Evolutionary conservation across 2,797 vertebrate genomes (phyloP).

Genomic region (Macrochelys suwanniensis): DNA sequence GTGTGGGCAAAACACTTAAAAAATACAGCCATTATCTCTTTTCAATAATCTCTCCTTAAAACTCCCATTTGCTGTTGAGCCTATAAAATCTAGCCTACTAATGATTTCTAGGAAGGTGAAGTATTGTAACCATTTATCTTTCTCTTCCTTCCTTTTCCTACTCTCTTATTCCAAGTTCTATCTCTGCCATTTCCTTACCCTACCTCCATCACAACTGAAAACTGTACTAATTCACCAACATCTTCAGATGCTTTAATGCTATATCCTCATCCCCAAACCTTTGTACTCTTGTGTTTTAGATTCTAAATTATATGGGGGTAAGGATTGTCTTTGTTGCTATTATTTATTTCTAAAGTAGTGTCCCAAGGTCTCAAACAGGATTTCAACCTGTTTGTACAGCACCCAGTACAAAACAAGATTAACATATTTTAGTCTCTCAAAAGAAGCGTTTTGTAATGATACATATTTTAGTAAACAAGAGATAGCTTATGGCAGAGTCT

Average conservation of each 20-base stretch:
- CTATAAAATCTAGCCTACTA: too few species aligned
- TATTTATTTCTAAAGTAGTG: too few species aligned
- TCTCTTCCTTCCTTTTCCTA: too few species aligned
- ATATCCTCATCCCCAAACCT: not conserved
- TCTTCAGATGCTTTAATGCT: not conserved
- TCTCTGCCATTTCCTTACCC: not conserved
- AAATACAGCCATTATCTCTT: too few species aligned
- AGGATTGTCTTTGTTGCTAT: not conserved
- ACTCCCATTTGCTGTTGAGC: too few species aligned
- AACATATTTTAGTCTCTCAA: not conserved
- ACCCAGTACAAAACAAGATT: fast-evolving
- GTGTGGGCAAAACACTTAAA: too few species aligned
- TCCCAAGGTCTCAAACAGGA: too few species aligned
- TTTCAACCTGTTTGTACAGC: not conserved
- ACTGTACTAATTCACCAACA: not conserved
- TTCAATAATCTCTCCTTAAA: too few species aligned
- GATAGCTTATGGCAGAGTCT: not conserved
- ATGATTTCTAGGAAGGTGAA: too few species aligned
- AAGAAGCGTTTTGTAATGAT: not conserved
- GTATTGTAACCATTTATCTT: too few species aligned
- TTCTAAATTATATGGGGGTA: not conserved
- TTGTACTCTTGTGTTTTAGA: not conserved
- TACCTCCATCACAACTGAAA: not conserved
- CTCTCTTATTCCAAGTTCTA: too few species aligned
- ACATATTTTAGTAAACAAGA: not conserved